A percentile compares a stretch with the other conserved stretches of the same genome.
These are phyloP conservation scores for Dolichopus griseipennis DNA, from an alignment of 2,888 invertebrate species.

Conservation along the genomic window DNA sequence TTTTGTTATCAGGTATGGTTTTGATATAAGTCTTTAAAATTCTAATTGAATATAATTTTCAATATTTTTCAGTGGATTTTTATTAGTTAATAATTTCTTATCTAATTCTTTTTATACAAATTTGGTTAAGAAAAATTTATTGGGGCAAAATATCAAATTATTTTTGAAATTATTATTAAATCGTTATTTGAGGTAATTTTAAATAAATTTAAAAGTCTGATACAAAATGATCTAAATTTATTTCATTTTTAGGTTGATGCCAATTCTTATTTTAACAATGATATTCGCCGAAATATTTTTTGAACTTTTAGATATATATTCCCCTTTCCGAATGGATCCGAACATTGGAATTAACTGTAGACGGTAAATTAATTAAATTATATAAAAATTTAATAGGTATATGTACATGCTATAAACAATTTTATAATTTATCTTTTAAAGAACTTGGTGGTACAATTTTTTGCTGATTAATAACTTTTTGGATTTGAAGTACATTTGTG, in stretches of 20 bases:
- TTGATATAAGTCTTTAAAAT: too few species aligned
- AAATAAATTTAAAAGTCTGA: slow-evolving; percentile 8
- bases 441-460: slow-evolving; percentile 33
- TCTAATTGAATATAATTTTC: too few species aligned
- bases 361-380: slow-evolving; percentile 25
- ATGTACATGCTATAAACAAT: background rate
- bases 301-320: slow-evolving; percentile 29
- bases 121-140: slow-evolving; percentile 24
- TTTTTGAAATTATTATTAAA: slow-evolving; percentile 28
- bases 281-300: slow-evolving; percentile 27
- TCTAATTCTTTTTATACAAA: slow-evolving; percentile 25
- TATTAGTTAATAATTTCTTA: slow-evolving; percentile 32
- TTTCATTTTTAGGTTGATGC: slow-evolving; percentile 29
- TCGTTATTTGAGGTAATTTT: slow-evolving; percentile 31
- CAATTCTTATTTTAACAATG: slow-evolving; percentile 32
- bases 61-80: slow-evolving; percentile 28
- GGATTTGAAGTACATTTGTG: slow-evolving; percentile 29
- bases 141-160: slow-evolving; percentile 25
- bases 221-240: slow-evolving; percentile 11
- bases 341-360: slow-evolving; percentile 32
- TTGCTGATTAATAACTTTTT: slow-evolving; percentile 31
- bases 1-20: slow-evolving; percentile 34
- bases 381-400: background rate
- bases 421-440: slow-evolving; percentile 17
- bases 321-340: slow-evolving; percentile 32